phyloP scores from a whole-genome alignment of 2,113 vertebrate species.

The Psittacula cyanocephala region DNA sequence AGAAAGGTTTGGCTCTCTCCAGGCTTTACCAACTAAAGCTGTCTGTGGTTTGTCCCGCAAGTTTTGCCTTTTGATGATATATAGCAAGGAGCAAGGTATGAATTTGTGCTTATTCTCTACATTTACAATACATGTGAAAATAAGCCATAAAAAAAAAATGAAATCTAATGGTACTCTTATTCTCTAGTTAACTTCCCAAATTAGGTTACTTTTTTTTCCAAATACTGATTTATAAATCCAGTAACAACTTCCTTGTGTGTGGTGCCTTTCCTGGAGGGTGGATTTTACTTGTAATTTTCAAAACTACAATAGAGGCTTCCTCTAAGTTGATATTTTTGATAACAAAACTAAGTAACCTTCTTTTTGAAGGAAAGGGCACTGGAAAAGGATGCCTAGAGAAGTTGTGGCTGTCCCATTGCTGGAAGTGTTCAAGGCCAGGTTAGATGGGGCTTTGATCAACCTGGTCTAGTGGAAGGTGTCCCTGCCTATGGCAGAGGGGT shows the following conservation, averaged over 20 bases:
- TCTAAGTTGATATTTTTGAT: background rate
- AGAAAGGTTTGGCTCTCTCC: slow-evolving; percentile 90
- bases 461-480: background rate
- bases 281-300: background rate
- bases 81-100: slow-evolving; percentile 98
- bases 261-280: background rate
- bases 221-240: background rate
- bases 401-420: background rate
- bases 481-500: background rate
- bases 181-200: background rate
- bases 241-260: background rate
- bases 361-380: background rate
- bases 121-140: background rate
- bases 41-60: slow-evolving; percentile 93
- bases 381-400: background rate
- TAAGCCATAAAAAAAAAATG: background rate
- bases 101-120: background rate
- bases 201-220: background rate
- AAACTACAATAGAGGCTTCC: background rate
- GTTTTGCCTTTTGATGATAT: slow-evolving; percentile 99
- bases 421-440: background rate
- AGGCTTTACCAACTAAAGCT: slow-evolving; percentile 93
- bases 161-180: background rate
- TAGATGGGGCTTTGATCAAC: background rate
- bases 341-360: background rate